Evolutionary conservation across 2,888 invertebrate genomes (phyloP), one percentile per base, ranked within the genome.

Genomic region (Pristionchus maxplancki): DNA sequence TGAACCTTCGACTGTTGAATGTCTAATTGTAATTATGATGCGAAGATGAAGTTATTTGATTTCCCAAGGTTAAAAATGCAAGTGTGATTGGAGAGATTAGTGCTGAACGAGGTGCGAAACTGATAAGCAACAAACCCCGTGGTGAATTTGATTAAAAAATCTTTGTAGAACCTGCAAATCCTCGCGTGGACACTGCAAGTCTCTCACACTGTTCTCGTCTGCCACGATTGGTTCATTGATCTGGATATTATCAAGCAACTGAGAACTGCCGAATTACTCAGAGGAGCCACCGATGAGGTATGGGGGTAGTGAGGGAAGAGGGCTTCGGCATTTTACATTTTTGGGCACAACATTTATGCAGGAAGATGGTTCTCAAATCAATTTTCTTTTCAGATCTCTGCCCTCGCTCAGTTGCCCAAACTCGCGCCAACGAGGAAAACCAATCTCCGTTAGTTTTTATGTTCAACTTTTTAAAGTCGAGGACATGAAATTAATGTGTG

Each of bases 201-300:
- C 62, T 98, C 98, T 93, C 98, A 98, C 95, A 96, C 98, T 1
- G 96, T 98, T 13, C 96, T 98, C 89, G 96, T 98, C 58, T 97
- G 97, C 0, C 97, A 98, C 94, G 98, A 98, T 95, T 97, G 97
- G 96, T 97, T 97, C 95, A 96, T 97, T 89, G 97, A 97, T 95
- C 85, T 92, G 71, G 90, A 97, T 95, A 64, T 91, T 53, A 88
- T 93, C 9, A 64, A 62, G 34, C 67, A 34, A 74, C 89, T 91
- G 20, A 88, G 88, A 85, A 87, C 89, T 17, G 90, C 91, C 24
- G 91, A 90, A 74, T 88, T 89, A 44, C 88, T 91, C 34, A 89
- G 90, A n/a, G 74, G 37, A 37, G 58, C 64, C 67, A 78, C 58
- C 9, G 86, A 53, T 40, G 87, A 89, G 48, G 78, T 89, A 37